Evolutionary conservation across 2,113 vertebrate species (phyloP).

Genomic region (Arizona elegans): DNA sequence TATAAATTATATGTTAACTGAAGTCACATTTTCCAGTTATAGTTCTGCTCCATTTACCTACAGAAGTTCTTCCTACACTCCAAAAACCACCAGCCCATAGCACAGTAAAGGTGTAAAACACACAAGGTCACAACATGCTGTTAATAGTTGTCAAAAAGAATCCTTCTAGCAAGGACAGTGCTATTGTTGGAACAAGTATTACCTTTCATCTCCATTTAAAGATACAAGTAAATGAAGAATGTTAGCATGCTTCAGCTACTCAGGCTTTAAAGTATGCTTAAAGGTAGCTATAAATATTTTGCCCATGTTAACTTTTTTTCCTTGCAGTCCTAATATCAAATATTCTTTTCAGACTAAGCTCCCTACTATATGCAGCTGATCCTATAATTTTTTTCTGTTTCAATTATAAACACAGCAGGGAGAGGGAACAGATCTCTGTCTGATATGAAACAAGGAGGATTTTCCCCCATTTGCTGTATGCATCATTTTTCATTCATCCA

Average conservation of each 20-base stretch:
- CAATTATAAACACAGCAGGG: neutral
- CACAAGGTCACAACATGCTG: neutral
- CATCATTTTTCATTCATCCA: neutral
- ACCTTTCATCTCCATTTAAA: neutral
- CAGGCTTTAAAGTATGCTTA: neutral
- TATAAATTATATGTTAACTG: neutral
- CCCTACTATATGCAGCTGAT: neutral
- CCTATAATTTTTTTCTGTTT: neutral
- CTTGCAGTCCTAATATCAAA: neutral
- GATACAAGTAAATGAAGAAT: neutral
- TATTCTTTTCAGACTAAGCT: neutral
- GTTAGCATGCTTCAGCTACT: neutral
- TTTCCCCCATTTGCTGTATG: neutral
- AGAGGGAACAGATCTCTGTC: neutral
- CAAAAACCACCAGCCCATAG: neutral
- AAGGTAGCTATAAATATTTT: neutral
- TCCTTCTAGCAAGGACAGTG: neutral
- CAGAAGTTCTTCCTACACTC: neutral
- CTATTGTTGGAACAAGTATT: slow-evolving; percentile 9
- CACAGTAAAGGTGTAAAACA: neutral
- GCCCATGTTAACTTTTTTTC: neutral
- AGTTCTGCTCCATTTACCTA: neutral
- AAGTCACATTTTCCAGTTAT: neutral
- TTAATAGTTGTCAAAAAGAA: neutral
- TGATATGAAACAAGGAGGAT: neutral